phyloP scores from a whole-genome alignment of 2,888 invertebrate species.

The Myopa testacea region DNA sequence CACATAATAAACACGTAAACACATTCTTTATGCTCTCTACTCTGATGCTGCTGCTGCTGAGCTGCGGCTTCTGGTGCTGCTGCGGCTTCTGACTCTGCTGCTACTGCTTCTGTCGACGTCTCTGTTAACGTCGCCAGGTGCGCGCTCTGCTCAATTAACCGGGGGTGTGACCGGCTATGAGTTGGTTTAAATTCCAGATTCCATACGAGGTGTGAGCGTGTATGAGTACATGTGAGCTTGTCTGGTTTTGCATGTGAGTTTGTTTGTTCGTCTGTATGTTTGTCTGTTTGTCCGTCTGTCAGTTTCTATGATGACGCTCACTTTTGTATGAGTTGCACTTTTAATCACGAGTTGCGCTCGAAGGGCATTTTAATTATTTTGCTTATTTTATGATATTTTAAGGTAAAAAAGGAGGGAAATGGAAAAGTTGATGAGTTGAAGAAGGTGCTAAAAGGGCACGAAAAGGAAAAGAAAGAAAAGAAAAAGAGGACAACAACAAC shows the following conservation, averaged over 20 bases:
- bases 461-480: not conserved
- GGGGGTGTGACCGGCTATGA: not conserved
- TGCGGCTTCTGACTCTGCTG: conserved; percentile 43
- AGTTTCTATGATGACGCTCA: not conserved
- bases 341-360: conserved; percentile 29
- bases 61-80: not conserved
- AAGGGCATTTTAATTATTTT: conserved; percentile 41
- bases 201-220: not conserved
- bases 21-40: conserved; percentile 30
- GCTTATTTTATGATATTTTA: not conserved
- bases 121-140: not conserved
- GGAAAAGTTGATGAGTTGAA: not conserved
- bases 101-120: not conserved
- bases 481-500: not conserved
- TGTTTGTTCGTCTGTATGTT: not conserved
- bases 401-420: not conserved
- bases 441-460: not conserved
- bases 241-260: too few species aligned
- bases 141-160: conserved; percentile 41
- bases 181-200: conserved; percentile 1
- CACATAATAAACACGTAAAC: conserved; percentile 38
- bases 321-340: conserved; percentile 21
- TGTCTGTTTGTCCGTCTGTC: not conserved
- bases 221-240: conserved; percentile 5
- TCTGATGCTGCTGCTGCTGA: conserved; percentile 35